phyloP scores from a whole-genome alignment of 2,888 invertebrate species.

The Acanthoscelides obtectus region DNA sequence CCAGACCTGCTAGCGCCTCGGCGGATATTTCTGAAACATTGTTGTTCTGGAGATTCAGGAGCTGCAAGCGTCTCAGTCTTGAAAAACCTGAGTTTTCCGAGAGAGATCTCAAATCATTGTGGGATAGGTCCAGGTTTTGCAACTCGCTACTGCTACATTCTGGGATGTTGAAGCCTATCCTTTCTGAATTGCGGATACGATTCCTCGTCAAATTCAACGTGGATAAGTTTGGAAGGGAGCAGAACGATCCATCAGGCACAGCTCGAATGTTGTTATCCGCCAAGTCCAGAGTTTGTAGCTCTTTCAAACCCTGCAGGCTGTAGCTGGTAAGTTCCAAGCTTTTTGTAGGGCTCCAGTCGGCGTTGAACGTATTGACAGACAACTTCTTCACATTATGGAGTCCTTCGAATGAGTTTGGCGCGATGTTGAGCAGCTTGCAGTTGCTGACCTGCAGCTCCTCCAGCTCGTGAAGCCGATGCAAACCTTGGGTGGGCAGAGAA shows the following conservation, averaged over 20 bases:
- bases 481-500: slow-evolving; percentile 62
- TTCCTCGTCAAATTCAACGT: slow-evolving; percentile 81
- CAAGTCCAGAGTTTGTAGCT: slow-evolving; percentile 74
- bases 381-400: slow-evolving; percentile 74
- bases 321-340: slow-evolving; percentile 68
- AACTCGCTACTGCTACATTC: slow-evolving; percentile 66
- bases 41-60: slow-evolving; percentile 78
- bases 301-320: slow-evolving; percentile 72
- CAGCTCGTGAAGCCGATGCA: slow-evolving; percentile 64
- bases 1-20: slow-evolving; percentile 74
- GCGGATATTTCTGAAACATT: slow-evolving; percentile 74
- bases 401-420: slow-evolving; percentile 74
- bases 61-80: slow-evolving; percentile 71
- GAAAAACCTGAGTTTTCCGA: slow-evolving; percentile 69
- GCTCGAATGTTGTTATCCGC: slow-evolving; percentile 79
- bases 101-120: slow-evolving; percentile 69
- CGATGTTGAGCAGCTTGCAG: slow-evolving; percentile 75
- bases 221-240: slow-evolving; percentile 73
- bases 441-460: slow-evolving; percentile 70
- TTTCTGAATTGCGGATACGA: slow-evolving; percentile 71
- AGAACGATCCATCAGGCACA: slow-evolving; percentile 74
- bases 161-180: slow-evolving; percentile 63
- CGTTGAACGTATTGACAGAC: slow-evolving; percentile 73
- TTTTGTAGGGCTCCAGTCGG: slow-evolving; percentile 71
- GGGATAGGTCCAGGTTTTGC: slow-evolving; percentile 73